Evolutionary conservation across 2,888 invertebrate species (phyloP).

Genomic region (Mayetiola destructor): DNA sequence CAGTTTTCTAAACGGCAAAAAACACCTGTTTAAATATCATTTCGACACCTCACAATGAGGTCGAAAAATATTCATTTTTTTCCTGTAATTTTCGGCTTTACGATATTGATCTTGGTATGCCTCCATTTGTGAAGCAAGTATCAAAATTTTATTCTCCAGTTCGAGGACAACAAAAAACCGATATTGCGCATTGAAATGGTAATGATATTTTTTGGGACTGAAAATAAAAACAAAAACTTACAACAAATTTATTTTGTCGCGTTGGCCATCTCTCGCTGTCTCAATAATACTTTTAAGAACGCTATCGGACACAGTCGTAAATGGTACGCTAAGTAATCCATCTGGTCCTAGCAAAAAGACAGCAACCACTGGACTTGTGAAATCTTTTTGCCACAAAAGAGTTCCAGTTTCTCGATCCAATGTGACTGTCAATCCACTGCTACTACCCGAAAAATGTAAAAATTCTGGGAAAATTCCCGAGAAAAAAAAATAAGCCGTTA

Average conservation of each 20-base stretch:
- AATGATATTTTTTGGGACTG: no score
- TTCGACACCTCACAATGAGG: neutral
- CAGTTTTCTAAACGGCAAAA: no score
- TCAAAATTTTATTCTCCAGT: no score
- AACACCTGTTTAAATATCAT: no score
- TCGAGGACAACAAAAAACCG: no score
- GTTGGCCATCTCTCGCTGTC: conserved; percentile 44
- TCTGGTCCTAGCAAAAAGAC: conserved; percentile 65
- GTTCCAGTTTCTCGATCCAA: conserved; percentile 66
- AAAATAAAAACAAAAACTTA: conserved; percentile 35
- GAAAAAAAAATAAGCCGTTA: neutral
- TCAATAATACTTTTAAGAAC: conserved; percentile 58
- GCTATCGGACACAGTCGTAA: conserved; percentile 77
- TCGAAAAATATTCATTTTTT: no score
- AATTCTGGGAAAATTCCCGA: conserved; percentile 45
- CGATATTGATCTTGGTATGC: no score
- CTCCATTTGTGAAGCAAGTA: no score
- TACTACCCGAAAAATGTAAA: conserved; percentile 80
- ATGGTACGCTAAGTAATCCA: conserved; percentile 69
- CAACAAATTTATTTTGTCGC: conserved; percentile 48
- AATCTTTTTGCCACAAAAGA: conserved; percentile 73
- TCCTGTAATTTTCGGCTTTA: no score
- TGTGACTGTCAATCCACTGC: conserved; percentile 72
- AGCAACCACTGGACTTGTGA: conserved; percentile 81
- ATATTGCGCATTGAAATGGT: no score